Evolutionary conservation across 2,797 vertebrate genomes (phyloP), one percentile per base, ranked within the genome.

Genomic region (Chromis chromis): DNA sequence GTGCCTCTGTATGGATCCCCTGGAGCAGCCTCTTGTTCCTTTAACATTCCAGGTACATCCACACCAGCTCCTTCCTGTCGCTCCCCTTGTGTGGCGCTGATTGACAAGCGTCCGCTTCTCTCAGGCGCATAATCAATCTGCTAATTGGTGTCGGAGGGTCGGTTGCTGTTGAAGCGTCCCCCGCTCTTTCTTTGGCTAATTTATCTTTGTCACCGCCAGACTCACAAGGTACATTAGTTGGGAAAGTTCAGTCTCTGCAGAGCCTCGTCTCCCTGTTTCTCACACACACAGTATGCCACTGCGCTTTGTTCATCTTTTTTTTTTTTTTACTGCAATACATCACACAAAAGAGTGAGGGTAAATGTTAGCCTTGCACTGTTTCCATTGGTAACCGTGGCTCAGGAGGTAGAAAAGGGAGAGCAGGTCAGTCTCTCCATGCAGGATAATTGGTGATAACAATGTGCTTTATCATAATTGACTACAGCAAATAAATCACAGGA

Each of bases 101-200:
- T 76, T 93, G 94, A 94, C 91, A 91, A 89, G 92, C 88, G 89
- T 93, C 92, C 85, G 87, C 91, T 91, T 90, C 91, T 93, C 92
- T 92, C 87, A 91, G 90, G 85, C 90, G 90, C 91, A 83, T 93
- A 93, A 94, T 95, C 93, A 94, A 93, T 95, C 91, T 93, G 89
- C 91, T 95, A 94, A 94, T 95, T 94, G 90, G 92, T 93, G 93
- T 93, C 86, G 82, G 89, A 93, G 89, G 93, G 90, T 93, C 90
- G 85, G 88, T 49, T 87, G 89, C 90, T 92, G 92, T 91, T 90
- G 91, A 93, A 92, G 91, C 89, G 57, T 93, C 87, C 76, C 92
- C 82, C 66, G 53, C 82, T 94, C 92, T 93, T 91, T 94, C 92
- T 92, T 84, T 92, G 87, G 86, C 89, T 93, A 92, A 93, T 94